These are phyloP conservation scores for Polyergus mexicanus DNA, from an alignment of 1,140 invertebrate species.

Conservation along the genomic window DNA sequence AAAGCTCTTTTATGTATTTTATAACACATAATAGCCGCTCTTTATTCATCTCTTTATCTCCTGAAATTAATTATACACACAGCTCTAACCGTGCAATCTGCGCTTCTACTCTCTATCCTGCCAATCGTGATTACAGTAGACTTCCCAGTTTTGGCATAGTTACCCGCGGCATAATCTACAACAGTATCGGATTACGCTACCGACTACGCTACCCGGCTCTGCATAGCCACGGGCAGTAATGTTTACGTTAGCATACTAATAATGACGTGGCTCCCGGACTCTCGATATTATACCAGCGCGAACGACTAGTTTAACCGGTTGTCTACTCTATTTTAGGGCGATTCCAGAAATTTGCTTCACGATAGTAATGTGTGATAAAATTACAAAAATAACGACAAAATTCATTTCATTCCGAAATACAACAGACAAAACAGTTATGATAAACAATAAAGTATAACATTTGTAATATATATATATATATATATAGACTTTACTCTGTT, in stretches of 20 bases:
- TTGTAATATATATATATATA: neutral
- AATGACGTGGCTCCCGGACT: conserved; percentile 60
- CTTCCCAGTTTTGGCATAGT: conserved; percentile 51
- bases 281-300: conserved; percentile 53
- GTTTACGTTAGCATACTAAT: conserved; percentile 64
- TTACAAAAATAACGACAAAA: conserved; percentile 14
- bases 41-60: neutral
- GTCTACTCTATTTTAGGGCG: conserved; percentile 36
- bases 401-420: neutral
- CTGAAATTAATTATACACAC: conserved; percentile 16
- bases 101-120: neutral
- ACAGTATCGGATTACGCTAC: conserved; percentile 57
- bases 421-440: neutral
- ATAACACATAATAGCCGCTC: neutral
- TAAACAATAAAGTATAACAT: neutral
- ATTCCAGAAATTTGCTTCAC: conserved; percentile 34
- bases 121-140: conserved; percentile 59
- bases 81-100: conserved; percentile 25
- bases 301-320: conserved; percentile 43
- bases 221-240: conserved; percentile 57
- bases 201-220: conserved; percentile 37
- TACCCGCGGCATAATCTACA: conserved; percentile 47
- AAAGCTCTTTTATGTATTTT: too few relatives aligned
- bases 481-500: too few relatives aligned
- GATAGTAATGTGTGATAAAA: conserved; percentile 19